Base-by-base conservation (phyloP, 2,113 vertebrate species). In the Phalacrocorax aristotelis region DNA sequence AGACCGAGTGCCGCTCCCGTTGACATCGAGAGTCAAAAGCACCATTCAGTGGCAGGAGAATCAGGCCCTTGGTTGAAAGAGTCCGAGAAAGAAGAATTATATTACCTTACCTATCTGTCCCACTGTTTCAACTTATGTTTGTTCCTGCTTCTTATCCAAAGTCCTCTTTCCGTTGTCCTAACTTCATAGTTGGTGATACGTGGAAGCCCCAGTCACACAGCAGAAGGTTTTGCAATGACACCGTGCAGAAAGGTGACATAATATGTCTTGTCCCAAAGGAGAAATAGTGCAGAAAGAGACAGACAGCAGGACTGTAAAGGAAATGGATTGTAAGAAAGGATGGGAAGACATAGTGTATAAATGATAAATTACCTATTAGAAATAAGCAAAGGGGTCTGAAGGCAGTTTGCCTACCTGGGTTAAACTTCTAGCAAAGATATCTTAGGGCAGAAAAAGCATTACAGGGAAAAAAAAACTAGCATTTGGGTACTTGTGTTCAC, bases 101-200 rank as follows among this genome's bases (percentile, higher is more conserved):
- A 18, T 72, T 97, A 72, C 42, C 72, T 72, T 97, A 72, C 42
- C 72, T 82, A 7, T 76, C 49, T 95, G 15, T 86, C 76, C 90
- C 89, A 71, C 36, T 77, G 8, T 92, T 88, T 32, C 74, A 91
- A 88, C 89, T 92, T 68, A 17, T 38, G 60, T 95, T 96, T 96
- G 51, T 55, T 97, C 90, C 92, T 78, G 76, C 60, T 89, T 90
- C 91, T 97, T 95, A 81, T 71, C 70, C 94, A 86, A 92, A 87
- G 76, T 95, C 48, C 23, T 83, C 64, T 85, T 89, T 96, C 72
- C 44, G 7, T 70, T 97, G 54, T 93, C 91, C 86, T 75, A n/a
- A 38, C 83, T 51, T 77, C 52, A 40, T 80, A 64, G 40, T 10
- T 76, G 49, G 40, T 92, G 93, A 38, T 75, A 34, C 0, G 0